Evolutionary conservation across 2,113 vertebrate genomes (phyloP), one percentile per base, ranked within the genome.

Genomic region (Periophthalmodon schlosseri): DNA sequence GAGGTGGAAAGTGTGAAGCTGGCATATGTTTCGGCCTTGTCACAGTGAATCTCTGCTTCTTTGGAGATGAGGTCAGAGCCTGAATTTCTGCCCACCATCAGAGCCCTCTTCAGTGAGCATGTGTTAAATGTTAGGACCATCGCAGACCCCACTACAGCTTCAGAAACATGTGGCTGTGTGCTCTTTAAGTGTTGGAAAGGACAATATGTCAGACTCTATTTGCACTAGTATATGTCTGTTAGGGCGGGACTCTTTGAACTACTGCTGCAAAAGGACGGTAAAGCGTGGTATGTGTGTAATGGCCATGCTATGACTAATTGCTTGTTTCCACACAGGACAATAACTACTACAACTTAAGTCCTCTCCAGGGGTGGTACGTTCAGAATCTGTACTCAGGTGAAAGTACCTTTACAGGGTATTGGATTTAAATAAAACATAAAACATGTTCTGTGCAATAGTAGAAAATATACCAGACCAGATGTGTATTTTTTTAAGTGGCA

Each of bases 21-120:
- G 75, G 86, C 92, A 93, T 90, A 83, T 93, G 90, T 94, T 93
- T 93, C 78, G 49, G 84, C 81, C 90, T 93, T 92, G 92, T 93
- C 92, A 93, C 90, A 93, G 87, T 87, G 81, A 88, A 87, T 86
- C 54, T 66, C 81, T 86, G 86, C 47, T 74, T 84, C 83, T 84
- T 81, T 56, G 76, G 58, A 71, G 75, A 74, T 84, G 86, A 90
- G 84, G 85, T 88, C 88, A 90, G 79, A 39, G 24, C 71, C 74
- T 76, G 87, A 91, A 88, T 91, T 92, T 90, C 91, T 92, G 90
- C 86, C 91, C 87, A 85, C 88, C 88, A 76, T 85, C 87, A 74
- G 87, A 33, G 76, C 70, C 85, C 23, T 74, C 83, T 72, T 44
- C 72, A 70, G 50, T 47, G 69, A 76, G 80, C 91, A 93, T 93